Conservation (phyloP, 2,888 invertebrate species). For the Lamproptera curius region DNA sequence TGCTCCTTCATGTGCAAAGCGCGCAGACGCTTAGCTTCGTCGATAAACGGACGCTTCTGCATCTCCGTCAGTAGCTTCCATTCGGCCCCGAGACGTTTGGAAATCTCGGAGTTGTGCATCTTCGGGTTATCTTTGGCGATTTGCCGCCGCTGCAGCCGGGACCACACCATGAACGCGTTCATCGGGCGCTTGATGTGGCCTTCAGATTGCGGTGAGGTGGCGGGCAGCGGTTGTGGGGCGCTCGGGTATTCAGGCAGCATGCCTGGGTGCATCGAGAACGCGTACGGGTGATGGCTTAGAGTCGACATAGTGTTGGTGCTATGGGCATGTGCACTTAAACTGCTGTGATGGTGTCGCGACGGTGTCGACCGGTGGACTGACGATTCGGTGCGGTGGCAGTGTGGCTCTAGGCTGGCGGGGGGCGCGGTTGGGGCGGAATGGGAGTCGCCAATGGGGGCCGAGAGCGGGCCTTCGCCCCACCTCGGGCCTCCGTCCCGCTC, state of each 20-base stretch:
- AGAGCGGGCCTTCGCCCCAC: conserved; percentile 63
- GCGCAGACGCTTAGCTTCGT: conserved; percentile 94
- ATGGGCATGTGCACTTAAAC: conserved; percentile 30
- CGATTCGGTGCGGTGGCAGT: conserved; percentile 44
- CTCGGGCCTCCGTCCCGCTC: conserved; percentile 42
- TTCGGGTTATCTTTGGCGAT: conserved; percentile 97
- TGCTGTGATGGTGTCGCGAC: conserved; percentile 58
- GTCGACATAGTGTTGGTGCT: conserved; percentile 59
- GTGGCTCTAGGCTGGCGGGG: conserved; percentile 52
- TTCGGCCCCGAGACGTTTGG: conserved; percentile 93
- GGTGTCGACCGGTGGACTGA: conserved; percentile 67
- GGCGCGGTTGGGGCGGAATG: conserved; percentile 43
- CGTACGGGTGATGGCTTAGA: conserved; percentile 73
- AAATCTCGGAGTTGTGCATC: conserved; percentile 94
- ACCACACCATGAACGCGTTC: conserved; percentile 99
- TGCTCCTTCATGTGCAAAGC: conserved; percentile 94
- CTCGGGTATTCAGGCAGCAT: conserved; percentile 70
- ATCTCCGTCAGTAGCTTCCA: conserved; percentile 93
- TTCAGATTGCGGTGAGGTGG: conserved; percentile 75
- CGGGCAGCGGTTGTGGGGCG: conserved; percentile 63
- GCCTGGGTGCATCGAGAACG: conserved; percentile 72
- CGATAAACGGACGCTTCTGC: conserved; percentile 95
- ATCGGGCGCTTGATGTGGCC: conserved; percentile 96
- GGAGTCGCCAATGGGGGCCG: conserved; percentile 45
- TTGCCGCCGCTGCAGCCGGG: conserved; percentile 92